Percentiles rank a stretch among this genome's conserved stretches.
phyloP scores from a whole-genome alignment of 2,888 invertebrate species.

The Meloe dianella region DNA sequence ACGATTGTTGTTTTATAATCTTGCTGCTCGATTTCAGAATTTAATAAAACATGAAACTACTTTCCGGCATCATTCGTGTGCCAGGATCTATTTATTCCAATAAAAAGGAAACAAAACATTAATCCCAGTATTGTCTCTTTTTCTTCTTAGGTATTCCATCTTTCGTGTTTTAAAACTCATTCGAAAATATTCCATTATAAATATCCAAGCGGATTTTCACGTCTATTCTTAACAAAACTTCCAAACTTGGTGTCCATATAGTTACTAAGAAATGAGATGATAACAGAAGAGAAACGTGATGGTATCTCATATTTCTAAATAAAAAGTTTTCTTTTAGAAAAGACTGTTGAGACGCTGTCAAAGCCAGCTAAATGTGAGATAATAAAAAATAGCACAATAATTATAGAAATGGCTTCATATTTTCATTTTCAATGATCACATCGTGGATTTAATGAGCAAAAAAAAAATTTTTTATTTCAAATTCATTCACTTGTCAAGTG shows the following conservation, averaged over 20 bases:
- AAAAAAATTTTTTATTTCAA: slow-evolving; percentile 23
- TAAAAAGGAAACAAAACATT: too few species aligned
- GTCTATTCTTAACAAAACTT: background rate
- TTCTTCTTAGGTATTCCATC: too few species aligned
- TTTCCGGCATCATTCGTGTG: background rate
- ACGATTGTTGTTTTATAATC: background rate
- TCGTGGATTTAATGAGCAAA: slow-evolving; percentile 26
- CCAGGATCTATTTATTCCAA: too few species aligned
- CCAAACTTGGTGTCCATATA: background rate
- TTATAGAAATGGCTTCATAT: background rate
- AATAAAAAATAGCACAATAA: slow-evolving; percentile 11
- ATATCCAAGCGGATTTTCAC: background rate
- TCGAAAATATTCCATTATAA: background rate
- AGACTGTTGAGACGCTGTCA: slow-evolving; percentile 15
- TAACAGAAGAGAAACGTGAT: background rate
- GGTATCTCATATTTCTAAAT: slow-evolving; percentile 22
- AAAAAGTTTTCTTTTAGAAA: slow-evolving; percentile 18
- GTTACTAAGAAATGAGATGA: background rate
- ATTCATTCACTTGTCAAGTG: slow-evolving; percentile 18
- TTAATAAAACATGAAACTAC: background rate
- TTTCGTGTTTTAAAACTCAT: too few species aligned
- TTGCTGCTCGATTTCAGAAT: background rate
- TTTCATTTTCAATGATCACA: background rate
- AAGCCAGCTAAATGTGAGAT: slow-evolving; percentile 16
- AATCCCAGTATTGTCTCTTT: too few species aligned